These are phyloP conservation scores for Endomychus coccineus DNA, from an alignment of 2,888 invertebrate species.

Conservation along the genomic window DNA sequence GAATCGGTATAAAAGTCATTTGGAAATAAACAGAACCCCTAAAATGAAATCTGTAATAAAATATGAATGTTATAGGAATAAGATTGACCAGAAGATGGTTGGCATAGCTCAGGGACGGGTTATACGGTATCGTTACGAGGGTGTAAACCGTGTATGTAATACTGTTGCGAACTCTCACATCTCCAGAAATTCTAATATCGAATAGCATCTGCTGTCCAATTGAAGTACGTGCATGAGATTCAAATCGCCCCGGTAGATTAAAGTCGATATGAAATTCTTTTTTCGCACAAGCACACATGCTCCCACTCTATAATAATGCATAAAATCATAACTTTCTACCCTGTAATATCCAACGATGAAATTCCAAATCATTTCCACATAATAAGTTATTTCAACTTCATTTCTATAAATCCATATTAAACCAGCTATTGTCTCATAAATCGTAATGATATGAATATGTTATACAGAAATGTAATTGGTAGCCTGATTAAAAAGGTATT, in stretches of 20 bases:
- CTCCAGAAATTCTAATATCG: constrained; percentile 30
- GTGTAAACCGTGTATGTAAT: constrained; percentile 35
- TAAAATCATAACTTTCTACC: constrained; percentile 27
- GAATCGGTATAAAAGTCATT: too few relatives aligned
- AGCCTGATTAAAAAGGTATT: too few relatives aligned
- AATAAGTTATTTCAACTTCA: constrained; percentile 2
- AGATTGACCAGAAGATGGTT: constrained; percentile 21
- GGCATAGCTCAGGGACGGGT: constrained; percentile 11
- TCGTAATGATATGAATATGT: too few relatives aligned
- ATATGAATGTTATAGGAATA: constrained; percentile 18
- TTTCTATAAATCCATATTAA: too few relatives aligned
- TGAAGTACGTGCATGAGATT: constrained; percentile 37
- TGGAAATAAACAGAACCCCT: background rate
- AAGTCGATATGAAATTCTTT: constrained; percentile 36
- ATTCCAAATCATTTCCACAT: constrained; percentile 6
- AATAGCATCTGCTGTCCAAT: constrained; percentile 39
- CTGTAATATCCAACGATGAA: constrained; percentile 20
- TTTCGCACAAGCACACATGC: constrained; percentile 35
- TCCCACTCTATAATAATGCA: constrained; percentile 32
- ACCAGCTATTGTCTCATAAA: too few relatives aligned
- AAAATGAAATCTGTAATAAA: constrained; percentile 7
- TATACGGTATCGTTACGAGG: constrained; percentile 25
- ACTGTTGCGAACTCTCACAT: constrained; percentile 10
- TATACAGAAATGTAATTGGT: too few relatives aligned
- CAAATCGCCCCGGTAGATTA: constrained; percentile 35